phyloP scores from a whole-genome alignment of 2,888 invertebrate genomes.

The Boloria selene region DNA sequence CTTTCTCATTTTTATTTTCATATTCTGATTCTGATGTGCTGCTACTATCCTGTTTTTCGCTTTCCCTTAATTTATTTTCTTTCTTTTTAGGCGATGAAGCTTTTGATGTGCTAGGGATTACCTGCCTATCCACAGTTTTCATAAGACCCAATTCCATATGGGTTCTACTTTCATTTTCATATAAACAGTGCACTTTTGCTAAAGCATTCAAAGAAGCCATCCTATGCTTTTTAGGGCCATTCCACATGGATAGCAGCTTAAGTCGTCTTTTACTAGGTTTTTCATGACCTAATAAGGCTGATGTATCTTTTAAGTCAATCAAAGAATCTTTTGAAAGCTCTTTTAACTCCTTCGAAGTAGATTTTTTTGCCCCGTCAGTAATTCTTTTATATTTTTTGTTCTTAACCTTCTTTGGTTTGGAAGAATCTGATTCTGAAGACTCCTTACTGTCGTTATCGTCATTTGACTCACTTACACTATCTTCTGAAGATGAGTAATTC shows the following conservation, averaged over 20 bases:
- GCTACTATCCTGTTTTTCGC: conserved; percentile 72
- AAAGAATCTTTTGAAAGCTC: conserved; percentile 75
- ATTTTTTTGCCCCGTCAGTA: conserved; percentile 64
- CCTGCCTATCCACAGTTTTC: conserved; percentile 73
- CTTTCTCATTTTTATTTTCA: conserved; percentile 68
- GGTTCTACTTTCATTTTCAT: conserved; percentile 92
- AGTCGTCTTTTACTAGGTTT: conserved; percentile 79
- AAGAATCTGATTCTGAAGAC: conserved; percentile 67
- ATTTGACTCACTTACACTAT: conserved; percentile 73
- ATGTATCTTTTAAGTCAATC: conserved; percentile 70
- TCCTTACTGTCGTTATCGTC: conserved; percentile 73
- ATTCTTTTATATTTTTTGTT: conserved; percentile 72
- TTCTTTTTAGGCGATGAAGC: conserved; percentile 68
- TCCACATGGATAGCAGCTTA: conserved; percentile 87
- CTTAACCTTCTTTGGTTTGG: conserved; percentile 66
- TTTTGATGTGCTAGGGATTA: conserved; percentile 79
- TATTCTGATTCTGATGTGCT: conserved; percentile 77
- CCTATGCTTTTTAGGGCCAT: conserved; percentile 90
- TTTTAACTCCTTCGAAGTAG: conserved; percentile 70
- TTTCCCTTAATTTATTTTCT: conserved; percentile 67
- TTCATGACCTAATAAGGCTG: conserved; percentile 60
- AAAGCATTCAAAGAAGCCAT: conserved; percentile 94
- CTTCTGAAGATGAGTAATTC: conserved; percentile 72
- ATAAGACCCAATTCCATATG: conserved; percentile 84
- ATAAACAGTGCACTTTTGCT: conserved; percentile 94